Evolutionary conservation across 2,797 vertebrate species (phyloP).

Genomic region (Yasuhikotakia modesta): DNA sequence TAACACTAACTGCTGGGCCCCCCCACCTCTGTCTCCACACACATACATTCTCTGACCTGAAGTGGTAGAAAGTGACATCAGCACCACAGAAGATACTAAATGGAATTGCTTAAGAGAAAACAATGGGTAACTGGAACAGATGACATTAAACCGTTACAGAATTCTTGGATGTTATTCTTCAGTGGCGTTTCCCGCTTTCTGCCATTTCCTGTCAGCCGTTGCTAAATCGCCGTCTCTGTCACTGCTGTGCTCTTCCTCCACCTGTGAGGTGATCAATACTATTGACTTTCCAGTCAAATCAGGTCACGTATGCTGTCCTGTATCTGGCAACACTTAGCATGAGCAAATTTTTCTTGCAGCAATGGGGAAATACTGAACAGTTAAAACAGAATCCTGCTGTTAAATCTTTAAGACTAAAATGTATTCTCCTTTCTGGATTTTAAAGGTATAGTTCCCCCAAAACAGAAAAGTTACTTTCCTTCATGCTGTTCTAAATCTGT

Average conservation of each 20-base stretch:
- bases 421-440: background rate
- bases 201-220: constrained; percentile 33
- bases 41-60: constrained; percentile 53
- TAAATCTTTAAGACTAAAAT: constrained; percentile 18
- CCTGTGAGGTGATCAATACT: constrained; percentile 16
- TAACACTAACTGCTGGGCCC: constrained; percentile 77
- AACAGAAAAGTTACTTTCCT: background rate
- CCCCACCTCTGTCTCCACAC: constrained; percentile 63
- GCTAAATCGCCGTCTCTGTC: background rate
- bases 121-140: background rate
- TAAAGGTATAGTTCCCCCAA: background rate
- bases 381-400: background rate
- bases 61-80: constrained; percentile 72
- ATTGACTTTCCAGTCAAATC: constrained; percentile 19
- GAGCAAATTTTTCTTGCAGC: constrained; percentile 11
- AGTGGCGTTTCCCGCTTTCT: constrained; percentile 64
- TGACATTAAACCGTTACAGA: background rate
- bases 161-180: constrained; percentile 4
- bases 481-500: background rate
- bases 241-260: constrained; percentile 2
- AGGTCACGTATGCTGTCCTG: background rate
- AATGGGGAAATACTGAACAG: background rate
- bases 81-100: constrained; percentile 10
- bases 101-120: background rate
- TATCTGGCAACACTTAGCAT: constrained; percentile 16